Evolutionary conservation across 2,797 vertebrate species (phyloP), one percentile per base, ranked within the genome.

Genomic region (Lithobates pipiens): DNA sequence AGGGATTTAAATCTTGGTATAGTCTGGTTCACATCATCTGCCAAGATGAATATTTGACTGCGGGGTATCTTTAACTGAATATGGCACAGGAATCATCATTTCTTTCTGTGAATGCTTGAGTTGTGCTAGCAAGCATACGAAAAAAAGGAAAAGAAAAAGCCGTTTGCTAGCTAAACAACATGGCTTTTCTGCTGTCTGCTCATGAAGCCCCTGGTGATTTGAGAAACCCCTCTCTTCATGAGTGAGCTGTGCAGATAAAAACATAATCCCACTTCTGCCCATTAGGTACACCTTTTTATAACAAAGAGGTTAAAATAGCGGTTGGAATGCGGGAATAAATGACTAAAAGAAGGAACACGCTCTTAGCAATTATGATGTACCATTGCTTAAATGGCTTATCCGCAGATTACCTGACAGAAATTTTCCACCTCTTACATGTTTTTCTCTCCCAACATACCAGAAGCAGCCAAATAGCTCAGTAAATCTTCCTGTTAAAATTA

Each of bases 311-410:
- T 80, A 84, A 87, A 87, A 83, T 80, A 83, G 76, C 81, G 69
- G 76, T 84, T 61, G 71, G 86, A 81, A 80, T 79, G 86, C 69
- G 50, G 81, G 86, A 84, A 87, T 87, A 87, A 87, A 87, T 84
- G 86, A 84, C 86, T 83, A 87, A 82, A 82, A 80, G 71, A 69
- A 84, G 80, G 63, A 83, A 80, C 86, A 76, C 9, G 65, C 57
- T 65, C 71, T 87, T 83, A 87, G 86, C 81, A 87, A 87, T 87
- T 87, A 87, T 87, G 81, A 87, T 87, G 86, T 87, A 80, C 76
- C 63, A 50, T 75, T 80, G 86, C 86, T 84, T 87, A 87, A 87
- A 83, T 80, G 81, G 86, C 86, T 87, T 84, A 87, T 83, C 81
- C 81, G 9, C 76, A 87, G 86, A 87, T 87, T 87, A 87, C 86